These are phyloP conservation scores for Aphaenogaster floridana DNA, from an alignment of 1,140 invertebrate species.

Conservation along the genomic window DNA sequence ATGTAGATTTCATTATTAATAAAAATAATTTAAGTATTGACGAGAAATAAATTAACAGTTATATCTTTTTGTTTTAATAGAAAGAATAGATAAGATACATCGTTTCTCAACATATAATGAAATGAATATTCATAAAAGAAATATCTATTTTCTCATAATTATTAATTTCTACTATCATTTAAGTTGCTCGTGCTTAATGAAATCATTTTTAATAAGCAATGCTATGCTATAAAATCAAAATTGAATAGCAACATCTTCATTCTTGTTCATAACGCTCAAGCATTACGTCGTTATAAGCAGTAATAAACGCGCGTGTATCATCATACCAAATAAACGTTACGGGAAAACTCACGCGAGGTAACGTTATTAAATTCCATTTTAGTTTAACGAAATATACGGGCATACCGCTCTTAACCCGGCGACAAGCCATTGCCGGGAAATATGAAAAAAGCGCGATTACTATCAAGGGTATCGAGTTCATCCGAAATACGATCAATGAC, in stretches of 20 bases:
- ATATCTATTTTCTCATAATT: background rate
- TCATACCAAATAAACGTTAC: constrained; percentile 7
- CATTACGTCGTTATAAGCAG: background rate
- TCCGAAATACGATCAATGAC: constrained; percentile 26
- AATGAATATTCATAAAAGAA: background rate
- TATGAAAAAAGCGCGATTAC: constrained; percentile 31
- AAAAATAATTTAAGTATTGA: background rate
- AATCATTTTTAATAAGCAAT: constrained; percentile 8
- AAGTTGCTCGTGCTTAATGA: background rate
- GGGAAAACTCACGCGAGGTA: background rate
- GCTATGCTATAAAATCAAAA: background rate
- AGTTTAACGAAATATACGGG: constrained; percentile 26
- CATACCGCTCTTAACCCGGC: background rate
- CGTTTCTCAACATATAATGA: background rate
- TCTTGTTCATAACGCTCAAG: background rate
- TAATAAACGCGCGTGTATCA: constrained; percentile 7
- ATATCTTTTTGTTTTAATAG: background rate
- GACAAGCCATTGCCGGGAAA: background rate
- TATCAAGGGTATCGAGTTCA: constrained; percentile 40
- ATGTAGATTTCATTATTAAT: background rate
- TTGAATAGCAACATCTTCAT: background rate
- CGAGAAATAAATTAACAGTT: background rate
- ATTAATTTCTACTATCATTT: background rate
- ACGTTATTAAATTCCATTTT: constrained; percentile 54
- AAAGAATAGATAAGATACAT: background rate